These are phyloP conservation scores for Apistogramma diplotaenia DNA, from an alignment of 2,113 vertebrate genomes.

Conservation along the genomic window DNA sequence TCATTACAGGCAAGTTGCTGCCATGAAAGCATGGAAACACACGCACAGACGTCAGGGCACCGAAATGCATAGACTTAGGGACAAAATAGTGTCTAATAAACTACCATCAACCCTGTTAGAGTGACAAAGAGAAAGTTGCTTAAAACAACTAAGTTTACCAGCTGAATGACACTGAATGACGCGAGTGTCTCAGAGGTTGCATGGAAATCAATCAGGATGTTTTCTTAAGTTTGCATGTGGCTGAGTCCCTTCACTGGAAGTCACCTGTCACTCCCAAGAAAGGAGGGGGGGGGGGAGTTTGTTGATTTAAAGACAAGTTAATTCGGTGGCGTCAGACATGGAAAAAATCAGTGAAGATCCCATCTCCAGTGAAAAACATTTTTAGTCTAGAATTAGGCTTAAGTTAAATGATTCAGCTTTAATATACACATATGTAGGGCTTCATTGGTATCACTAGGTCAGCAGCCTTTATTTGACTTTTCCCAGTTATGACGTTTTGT, in stretches of 20 bases:
- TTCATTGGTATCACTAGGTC: background rate
- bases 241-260: background rate
- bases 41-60: background rate
- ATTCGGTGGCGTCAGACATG: background rate
- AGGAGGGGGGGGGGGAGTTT: background rate
- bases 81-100: background rate
- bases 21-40: background rate
- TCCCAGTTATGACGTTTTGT: background rate
- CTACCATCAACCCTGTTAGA: background rate
- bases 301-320: background rate
- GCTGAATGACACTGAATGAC: background rate
- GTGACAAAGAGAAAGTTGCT: background rate
- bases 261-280: background rate
- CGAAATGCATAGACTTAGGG: background rate
- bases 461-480: background rate
- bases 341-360: too few relatives aligned
- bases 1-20: background rate
- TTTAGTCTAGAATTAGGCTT: background rate
- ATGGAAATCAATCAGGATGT: constrained; percentile 42
- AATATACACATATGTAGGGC: background rate
- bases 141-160: background rate
- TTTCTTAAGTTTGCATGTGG: constrained; percentile 43
- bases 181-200: constrained; percentile 15
- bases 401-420: background rate
- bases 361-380: too few relatives aligned